These are phyloP conservation scores for Dysidea cf. avara DNA, from an alignment of 37 sponge, comb jelly and placozoan species.

Conservation along the genomic window DNA sequence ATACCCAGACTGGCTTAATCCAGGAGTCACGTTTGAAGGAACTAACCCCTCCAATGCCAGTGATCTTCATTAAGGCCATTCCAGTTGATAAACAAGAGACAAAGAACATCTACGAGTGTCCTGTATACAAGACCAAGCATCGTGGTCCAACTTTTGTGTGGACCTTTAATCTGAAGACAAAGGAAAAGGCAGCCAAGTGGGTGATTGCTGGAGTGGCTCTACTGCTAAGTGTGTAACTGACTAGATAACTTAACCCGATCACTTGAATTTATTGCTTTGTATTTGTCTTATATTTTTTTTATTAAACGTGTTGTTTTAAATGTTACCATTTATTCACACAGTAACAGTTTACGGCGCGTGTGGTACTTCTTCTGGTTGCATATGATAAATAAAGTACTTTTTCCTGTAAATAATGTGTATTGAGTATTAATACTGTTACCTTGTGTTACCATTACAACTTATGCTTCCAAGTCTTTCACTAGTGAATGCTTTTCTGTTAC, in stretches of 20 bases:
- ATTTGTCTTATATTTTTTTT: background rate
- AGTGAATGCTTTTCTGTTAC: slow-evolving; percentile 69
- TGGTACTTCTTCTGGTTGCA: slow-evolving; percentile 7
- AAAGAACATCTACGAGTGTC: slow-evolving; percentile 96
- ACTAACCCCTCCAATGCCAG: slow-evolving; percentile 93
- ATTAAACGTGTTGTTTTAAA: slow-evolving; percentile 67
- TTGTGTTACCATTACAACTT: slow-evolving; percentile 65
- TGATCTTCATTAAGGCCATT: slow-evolving; percentile 95
- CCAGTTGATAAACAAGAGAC: slow-evolving; percentile 96
- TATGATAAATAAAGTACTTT: slow-evolving; percentile 23
- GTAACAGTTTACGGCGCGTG: slow-evolving; percentile 26
- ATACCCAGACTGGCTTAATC: slow-evolving; percentile 88
- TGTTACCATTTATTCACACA: slow-evolving; percentile 53
- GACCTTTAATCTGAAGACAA: slow-evolving; percentile 99
- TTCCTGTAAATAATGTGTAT: slow-evolving; percentile 39
- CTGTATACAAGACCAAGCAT: slow-evolving; percentile 93
- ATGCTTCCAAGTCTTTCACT: slow-evolving; percentile 71
- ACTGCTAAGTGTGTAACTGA: slow-evolving; percentile 68
- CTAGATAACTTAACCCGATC: too few species aligned
- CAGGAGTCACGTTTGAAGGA: slow-evolving; percentile 95
- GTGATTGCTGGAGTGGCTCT: slow-evolving; percentile 96
- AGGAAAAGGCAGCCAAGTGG: slow-evolving; percentile 98
- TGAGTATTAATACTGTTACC: slow-evolving; percentile 16
- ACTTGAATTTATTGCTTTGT: too few species aligned
- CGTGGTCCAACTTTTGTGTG: slow-evolving; percentile 97